Evolutionary conservation across 2,113 vertebrate genomes (phyloP).

Genomic region (Equus przewalskii): DNA sequence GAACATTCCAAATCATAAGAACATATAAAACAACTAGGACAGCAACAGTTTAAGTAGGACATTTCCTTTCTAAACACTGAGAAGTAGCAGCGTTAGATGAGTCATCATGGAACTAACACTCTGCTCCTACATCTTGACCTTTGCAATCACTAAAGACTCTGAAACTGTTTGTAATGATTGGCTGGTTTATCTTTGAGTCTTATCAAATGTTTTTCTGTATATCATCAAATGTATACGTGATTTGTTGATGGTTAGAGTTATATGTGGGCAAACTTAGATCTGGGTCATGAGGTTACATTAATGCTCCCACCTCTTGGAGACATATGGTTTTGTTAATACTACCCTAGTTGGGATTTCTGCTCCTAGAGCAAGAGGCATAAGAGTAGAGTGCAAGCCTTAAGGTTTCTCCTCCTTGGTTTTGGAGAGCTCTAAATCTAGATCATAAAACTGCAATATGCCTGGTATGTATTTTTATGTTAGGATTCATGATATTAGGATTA

Average conservation of each 20-base stretch:
- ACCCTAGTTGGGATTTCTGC: background rate
- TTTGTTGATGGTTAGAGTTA: background rate
- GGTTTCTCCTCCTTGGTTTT: background rate
- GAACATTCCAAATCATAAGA: slow-evolving; percentile 18
- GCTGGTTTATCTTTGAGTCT: background rate
- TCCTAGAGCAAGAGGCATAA: background rate
- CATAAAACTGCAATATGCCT: background rate
- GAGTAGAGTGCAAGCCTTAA: background rate
- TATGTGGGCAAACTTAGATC: background rate
- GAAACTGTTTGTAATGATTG: background rate
- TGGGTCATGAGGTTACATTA: background rate
- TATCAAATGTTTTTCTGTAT: background rate
- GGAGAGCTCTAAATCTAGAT: background rate
- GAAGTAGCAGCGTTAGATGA: background rate
- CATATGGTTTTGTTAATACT: background rate
- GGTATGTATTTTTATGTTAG: background rate
- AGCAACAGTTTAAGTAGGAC: slow-evolving; percentile 64
- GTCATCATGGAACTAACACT: background rate
- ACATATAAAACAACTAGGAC: slow-evolving; percentile 61
- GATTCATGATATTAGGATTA: background rate
- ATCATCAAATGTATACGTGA: background rate
- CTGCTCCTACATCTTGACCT: background rate
- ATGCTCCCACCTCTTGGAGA: background rate
- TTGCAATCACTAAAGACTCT: background rate
- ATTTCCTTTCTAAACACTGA: slow-evolving; percentile 51